Evolutionary conservation across 2,888 invertebrate species (phyloP), one percentile per base, ranked within the genome.

Genomic region (Conistra vaccinii): DNA sequence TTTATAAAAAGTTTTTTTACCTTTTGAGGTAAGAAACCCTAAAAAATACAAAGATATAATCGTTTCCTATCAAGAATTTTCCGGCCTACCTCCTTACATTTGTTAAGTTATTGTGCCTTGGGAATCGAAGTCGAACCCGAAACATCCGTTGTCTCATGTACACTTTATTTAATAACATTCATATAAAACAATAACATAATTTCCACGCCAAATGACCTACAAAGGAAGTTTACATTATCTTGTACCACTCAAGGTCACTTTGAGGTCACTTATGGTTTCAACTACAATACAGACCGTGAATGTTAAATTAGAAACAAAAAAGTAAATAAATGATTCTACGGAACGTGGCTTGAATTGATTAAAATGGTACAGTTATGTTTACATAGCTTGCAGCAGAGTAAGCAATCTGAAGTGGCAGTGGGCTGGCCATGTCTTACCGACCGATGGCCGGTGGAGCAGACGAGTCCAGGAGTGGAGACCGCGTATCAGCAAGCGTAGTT

Each of bases 311-410:
- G 58, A 72, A 75, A 63, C 26, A 67, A 81, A 35, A 39, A 70
- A 70, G 78, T 71, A 78, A 88, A 88, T 69, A 84, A 73, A 84
- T 29, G 48, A 74, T 69, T 60, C 17, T 35, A 39, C n/a, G 20
- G 14, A 6, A 74, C 85, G 53, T 85, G 81, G 1, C 12, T 69
- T 39, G 61, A 75, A 66, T 73, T 63, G 29, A 68, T 60, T 63
- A 1, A 26, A 63, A 51, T 39, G 5, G 45, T 57, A 42, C 14
- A 20, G 6, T 20, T 26, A 23, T 39, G 5, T 63, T 39, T 10
- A 10, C 10, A 17, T 10, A 9, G 5, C 62, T 39, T 42, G 20
- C 20, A 26, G 20, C 20, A 26, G 39, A 12, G 62, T 42, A 26
- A 39, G 26, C 20, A 62, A 26, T 6, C 39, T 20, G 39, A 26